Percentiles rank a stretch among this genome's conserved stretches.
Evolutionary conservation across 2,797 vertebrate species (phyloP).

Genomic region (Manis pentadactyla): DNA sequence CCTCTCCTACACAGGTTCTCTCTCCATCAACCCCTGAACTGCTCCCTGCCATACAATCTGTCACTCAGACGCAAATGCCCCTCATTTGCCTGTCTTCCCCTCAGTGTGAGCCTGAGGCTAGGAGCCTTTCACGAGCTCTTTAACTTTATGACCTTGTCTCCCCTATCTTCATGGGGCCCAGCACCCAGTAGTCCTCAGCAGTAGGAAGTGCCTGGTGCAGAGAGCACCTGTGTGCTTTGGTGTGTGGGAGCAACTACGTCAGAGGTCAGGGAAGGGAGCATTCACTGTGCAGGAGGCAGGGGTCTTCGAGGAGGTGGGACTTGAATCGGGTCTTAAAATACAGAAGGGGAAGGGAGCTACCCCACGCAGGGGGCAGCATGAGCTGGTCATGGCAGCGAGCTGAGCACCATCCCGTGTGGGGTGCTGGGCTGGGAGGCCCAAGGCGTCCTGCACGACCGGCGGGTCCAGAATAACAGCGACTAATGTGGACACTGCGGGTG

Average conservation of each 20-base stretch:
- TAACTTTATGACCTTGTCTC: not conserved
- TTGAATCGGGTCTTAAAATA: not conserved
- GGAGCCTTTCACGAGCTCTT: not conserved
- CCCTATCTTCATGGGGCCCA: not conserved
- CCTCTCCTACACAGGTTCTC: not conserved
- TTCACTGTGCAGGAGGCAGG: not conserved
- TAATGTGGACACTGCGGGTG: rapidly evolving
- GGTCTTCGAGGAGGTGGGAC: not conserved
- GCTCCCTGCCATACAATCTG: not conserved
- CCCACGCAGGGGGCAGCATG: rapidly evolving
- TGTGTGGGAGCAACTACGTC: not conserved
- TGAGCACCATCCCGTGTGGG: no score
- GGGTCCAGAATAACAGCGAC: rapidly evolving
- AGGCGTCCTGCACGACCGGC: not conserved
- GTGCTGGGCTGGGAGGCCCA: not conserved
- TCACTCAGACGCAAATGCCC: not conserved
- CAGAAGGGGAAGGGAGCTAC: not conserved
- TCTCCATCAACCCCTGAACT: not conserved
- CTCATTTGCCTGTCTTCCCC: not conserved
- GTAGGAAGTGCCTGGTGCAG: not conserved
- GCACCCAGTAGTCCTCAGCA: not conserved
- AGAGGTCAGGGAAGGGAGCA: not conserved
- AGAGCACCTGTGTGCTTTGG: not conserved
- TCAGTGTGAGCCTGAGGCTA: not conserved
- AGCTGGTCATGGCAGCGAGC: not conserved